Conservation (phyloP, 2,888 invertebrate genomes). For the Danaus chrysippus region DNA sequence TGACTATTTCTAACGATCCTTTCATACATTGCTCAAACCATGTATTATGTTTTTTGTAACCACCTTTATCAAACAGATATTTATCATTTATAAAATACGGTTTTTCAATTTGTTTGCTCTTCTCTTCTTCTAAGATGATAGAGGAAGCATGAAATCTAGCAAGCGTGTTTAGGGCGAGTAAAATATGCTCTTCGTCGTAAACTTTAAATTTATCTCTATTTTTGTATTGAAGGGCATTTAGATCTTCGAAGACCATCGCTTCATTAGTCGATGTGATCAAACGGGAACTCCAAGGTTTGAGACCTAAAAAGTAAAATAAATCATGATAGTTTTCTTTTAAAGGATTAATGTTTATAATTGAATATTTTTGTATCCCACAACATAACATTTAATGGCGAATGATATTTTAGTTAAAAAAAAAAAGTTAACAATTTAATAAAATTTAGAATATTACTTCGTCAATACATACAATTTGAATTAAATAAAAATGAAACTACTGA, state of each 20-base stretch:
- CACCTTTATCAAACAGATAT: conserved; percentile 47
- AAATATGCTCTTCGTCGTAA: conserved; percentile 69
- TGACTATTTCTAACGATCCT: conserved; percentile 57
- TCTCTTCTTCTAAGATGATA: conserved; percentile 72
- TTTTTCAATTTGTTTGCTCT: conserved; percentile 44
- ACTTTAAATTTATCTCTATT: conserved; percentile 57
- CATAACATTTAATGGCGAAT: no score
- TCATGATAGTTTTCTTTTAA: no score
- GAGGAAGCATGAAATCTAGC: conserved; percentile 75
- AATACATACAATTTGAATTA: not conserved
- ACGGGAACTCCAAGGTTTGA: conserved; percentile 58
- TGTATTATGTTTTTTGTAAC: conserved; percentile 45
- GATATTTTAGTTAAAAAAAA: no score
- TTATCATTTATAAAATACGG: conserved; percentile 53
- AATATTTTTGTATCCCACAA: no score
- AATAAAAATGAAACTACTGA: not conserved
- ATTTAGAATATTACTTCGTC: no score
- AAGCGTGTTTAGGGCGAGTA: conserved; percentile 64
- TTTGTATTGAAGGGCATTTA: conserved; percentile 52
- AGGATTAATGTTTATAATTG: no score
- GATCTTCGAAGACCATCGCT: conserved; percentile 66
- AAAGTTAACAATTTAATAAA: no score
- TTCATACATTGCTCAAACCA: conserved; percentile 64
- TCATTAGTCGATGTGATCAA: conserved; percentile 49
- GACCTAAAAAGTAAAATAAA: conserved; percentile 42